A percentile compares a stretch with the other conserved stretches of the same genome.
These are phyloP conservation scores for Bubo scandiacus DNA, from an alignment of 2,113 vertebrate genomes.

Conservation along the genomic window DNA sequence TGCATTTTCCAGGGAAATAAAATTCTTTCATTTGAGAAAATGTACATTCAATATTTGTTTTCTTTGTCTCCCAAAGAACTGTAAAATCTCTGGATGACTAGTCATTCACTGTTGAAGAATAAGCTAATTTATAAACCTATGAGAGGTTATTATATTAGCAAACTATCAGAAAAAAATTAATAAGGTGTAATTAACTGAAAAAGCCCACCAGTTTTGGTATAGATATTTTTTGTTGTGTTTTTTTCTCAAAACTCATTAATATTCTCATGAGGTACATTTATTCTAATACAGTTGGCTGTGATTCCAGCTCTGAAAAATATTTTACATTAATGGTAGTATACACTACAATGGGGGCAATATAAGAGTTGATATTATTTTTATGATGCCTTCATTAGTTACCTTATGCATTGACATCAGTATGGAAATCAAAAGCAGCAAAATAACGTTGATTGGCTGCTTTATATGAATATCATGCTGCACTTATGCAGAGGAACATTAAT, in stretches of 20 bases:
- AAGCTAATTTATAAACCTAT: not conserved
- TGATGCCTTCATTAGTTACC: not conserved
- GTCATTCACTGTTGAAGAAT: not conserved
- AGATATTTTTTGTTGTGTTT: not conserved
- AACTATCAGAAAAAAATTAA: not conserved
- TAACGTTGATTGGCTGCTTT: constrained; percentile 25
- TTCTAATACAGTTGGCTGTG: not conserved
- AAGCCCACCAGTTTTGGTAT: not conserved
- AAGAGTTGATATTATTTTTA: constrained; percentile 2
- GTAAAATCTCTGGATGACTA: not conserved
- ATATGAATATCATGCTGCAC: constrained; percentile 8
- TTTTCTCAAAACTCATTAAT: not conserved
- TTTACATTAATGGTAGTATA: not conserved
- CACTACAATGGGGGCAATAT: not conserved
- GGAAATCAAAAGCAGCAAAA: constrained; percentile 30
- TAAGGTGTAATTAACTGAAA: not conserved
- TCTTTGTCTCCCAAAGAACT: not conserved
- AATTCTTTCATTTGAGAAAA: not conserved
- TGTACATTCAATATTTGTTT: not conserved
- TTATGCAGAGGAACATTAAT: constrained; percentile 27
- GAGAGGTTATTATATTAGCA: not conserved
- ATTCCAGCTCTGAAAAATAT: constrained; percentile 9
- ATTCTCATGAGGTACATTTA: not conserved
- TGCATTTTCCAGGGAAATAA: not conserved
- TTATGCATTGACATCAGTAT: not conserved